Evolutionary conservation across 2,888 invertebrate species (phyloP).

Genomic region (Heteromurus nitidus): DNA sequence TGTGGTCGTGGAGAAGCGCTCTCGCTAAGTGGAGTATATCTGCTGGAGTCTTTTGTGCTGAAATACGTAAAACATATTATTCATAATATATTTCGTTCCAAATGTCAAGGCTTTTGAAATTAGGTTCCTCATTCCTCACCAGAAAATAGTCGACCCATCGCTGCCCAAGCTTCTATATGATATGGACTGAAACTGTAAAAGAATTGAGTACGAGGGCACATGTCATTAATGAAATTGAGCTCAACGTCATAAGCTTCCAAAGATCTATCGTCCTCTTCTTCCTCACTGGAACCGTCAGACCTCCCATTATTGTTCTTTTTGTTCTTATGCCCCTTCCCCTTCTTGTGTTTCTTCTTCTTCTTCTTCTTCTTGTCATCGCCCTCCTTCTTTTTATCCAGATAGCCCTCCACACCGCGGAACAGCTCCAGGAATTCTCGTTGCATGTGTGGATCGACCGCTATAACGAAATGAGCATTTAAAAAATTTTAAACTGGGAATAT

Average conservation of each 20-base stretch:
- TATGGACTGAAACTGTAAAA: slow-evolving; percentile 50
- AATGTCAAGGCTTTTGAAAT: not conserved
- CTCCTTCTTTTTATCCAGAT: slow-evolving; percentile 31
- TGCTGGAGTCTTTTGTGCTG: slow-evolving; percentile 28
- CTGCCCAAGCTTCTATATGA: slow-evolving; percentile 30
- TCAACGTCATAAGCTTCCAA: slow-evolving; percentile 11
- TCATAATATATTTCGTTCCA: too few relatives aligned
- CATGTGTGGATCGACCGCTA: slow-evolving; percentile 46
- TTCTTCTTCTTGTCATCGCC: slow-evolving; percentile 31
- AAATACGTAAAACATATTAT: not conserved
- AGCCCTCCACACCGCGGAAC: slow-evolving; percentile 47
- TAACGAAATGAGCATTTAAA: not conserved
- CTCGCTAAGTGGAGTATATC: slow-evolving; percentile 53
- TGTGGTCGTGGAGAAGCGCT: slow-evolving; percentile 21
- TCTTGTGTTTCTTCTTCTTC: slow-evolving; percentile 39
- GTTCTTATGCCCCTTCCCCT: slow-evolving; percentile 7
- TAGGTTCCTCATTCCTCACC: slow-evolving; percentile 4
- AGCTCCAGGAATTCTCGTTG: slow-evolving; percentile 51
- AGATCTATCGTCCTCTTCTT: slow-evolving; percentile 33
- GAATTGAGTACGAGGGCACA: slow-evolving; percentile 46
- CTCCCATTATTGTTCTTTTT: not conserved
- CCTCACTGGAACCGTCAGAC: slow-evolving; percentile 4
- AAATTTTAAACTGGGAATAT: not conserved
- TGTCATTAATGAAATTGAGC: slow-evolving; percentile 33
- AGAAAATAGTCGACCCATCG: slow-evolving; percentile 25